Percentiles rank a stretch among this genome's conserved stretches.
These are phyloP conservation scores for Drosophila lutescens DNA, from an alignment of 2,888 invertebrate genomes.

Conservation along the genomic window DNA sequence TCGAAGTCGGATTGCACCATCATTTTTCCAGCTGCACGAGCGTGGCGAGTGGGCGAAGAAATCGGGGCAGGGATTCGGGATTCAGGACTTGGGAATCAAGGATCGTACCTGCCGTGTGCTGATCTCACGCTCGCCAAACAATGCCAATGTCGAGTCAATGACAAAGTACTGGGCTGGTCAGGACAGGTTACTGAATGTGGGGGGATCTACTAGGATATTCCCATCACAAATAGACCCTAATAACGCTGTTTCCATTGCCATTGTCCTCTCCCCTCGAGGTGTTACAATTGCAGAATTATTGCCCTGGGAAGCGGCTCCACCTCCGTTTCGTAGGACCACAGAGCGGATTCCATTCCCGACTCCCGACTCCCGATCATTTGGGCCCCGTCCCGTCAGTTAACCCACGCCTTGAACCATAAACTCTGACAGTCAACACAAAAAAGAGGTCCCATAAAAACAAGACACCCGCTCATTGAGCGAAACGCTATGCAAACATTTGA, in stretches of 20 bases:
- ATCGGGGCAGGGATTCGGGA: slow-evolving; percentile 6
- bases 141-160: slow-evolving; percentile 49
- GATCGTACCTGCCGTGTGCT: slow-evolving; percentile 75
- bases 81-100: slow-evolving; percentile 1
- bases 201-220: slow-evolving; percentile 15
- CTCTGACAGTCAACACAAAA: slow-evolving; percentile 10
- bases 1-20: slow-evolving; percentile 68
- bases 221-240: slow-evolving; percentile 64
- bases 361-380: slow-evolving; percentile 1
- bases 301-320: slow-evolving; percentile 76
- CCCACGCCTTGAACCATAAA: slow-evolving; percentile 41
- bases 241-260: slow-evolving; percentile 50
- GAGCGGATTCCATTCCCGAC: slow-evolving; percentile 13
- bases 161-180: slow-evolving; percentile 48
- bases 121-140: slow-evolving; percentile 77
- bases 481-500: slow-evolving; percentile 54
- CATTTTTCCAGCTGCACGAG: slow-evolving; percentile 77
- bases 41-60: slow-evolving; percentile 70
- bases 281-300: slow-evolving; percentile 79
- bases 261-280: slow-evolving; percentile 50
- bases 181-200: slow-evolving; percentile 5
- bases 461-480: slow-evolving; percentile 51
- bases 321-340: slow-evolving; percentile 73
- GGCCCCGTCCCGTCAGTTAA: slow-evolving; percentile 21
- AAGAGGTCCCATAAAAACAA: slow-evolving; percentile 7